A percentile compares a stretch with the other conserved stretches of the same genome.
Evolutionary conservation across 2,888 invertebrate genomes (phyloP).

Genomic region (Plagiodera versicolora): DNA sequence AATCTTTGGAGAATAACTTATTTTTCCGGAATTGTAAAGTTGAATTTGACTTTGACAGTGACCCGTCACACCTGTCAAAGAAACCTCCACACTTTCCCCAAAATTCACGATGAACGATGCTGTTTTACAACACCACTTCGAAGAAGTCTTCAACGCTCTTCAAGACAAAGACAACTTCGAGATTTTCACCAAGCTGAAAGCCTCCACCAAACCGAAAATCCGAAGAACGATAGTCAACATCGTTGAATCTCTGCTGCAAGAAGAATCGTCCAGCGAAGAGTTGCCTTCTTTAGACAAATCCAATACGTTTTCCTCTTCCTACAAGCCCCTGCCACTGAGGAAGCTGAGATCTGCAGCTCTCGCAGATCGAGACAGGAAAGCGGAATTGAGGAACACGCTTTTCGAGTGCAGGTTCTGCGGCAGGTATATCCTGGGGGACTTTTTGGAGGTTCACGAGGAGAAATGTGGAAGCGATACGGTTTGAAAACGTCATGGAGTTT

Average conservation of each 20-base stretch:
- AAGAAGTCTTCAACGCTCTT: slow-evolving; percentile 38
- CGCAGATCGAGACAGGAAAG: neutral
- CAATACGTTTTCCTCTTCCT: slow-evolving; percentile 4
- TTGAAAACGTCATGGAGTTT: no score
- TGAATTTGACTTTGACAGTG: neutral
- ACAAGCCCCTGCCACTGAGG: neutral
- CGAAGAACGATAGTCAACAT: slow-evolving; percentile 36
- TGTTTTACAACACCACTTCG: slow-evolving; percentile 39
- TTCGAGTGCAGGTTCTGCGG: slow-evolving; percentile 33
- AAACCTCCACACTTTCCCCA: neutral
- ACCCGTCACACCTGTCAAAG: neutral
- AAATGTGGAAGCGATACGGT: slow-evolving; percentile 20
- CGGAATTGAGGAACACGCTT: slow-evolving; percentile 24
- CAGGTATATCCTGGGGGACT: slow-evolving; percentile 34
- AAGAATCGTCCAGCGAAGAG: neutral
- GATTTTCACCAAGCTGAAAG: slow-evolving; percentile 38
- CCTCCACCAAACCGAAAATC: slow-evolving; percentile 26
- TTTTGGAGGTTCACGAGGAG: slow-evolving; percentile 31
- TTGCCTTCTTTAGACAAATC: neutral
- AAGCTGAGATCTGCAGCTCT: neutral
- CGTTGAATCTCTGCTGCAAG: neutral
- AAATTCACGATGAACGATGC: slow-evolving; percentile 35
- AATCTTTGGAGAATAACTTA: no score
- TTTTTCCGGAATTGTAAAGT: neutral
- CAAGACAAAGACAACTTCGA: slow-evolving; percentile 39